Evolutionary conservation across 2,113 vertebrate species (phyloP).

Genomic region (Forbesichthys papilliferus): DNA sequence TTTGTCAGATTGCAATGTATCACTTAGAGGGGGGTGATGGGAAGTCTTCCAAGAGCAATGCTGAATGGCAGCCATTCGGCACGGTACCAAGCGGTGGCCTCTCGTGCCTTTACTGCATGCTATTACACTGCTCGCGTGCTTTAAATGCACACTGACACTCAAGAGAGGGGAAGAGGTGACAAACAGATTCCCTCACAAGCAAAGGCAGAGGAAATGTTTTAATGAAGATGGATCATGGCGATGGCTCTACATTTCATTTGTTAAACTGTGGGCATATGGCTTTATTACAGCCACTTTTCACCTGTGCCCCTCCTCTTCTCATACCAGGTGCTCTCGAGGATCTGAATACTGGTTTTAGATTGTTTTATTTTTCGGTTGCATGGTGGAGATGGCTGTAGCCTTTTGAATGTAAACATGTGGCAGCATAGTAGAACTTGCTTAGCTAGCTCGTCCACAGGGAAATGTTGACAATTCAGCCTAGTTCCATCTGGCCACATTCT

Average conservation of each 20-base stretch:
- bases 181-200: constrained; percentile 75
- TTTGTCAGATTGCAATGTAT: constrained; percentile 80
- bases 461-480: constrained; percentile 74
- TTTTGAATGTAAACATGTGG: constrained; percentile 69
- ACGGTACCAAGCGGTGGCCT: constrained; percentile 66
- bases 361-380: constrained; percentile 27
- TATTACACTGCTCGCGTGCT: constrained; percentile 47
- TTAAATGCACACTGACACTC: constrained; percentile 71
- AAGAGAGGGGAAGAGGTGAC: constrained; percentile 64
- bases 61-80: constrained; percentile 79
- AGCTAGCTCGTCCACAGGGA: constrained; percentile 71
- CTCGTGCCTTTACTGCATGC: constrained; percentile 58
- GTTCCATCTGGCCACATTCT: constrained; percentile 71
- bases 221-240: constrained; percentile 82
- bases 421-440: constrained; percentile 68
- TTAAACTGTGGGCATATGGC: constrained; percentile 80
- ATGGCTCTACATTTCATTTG: constrained; percentile 82
- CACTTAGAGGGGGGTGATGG: constrained; percentile 75
- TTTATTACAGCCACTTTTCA: constrained; percentile 81
- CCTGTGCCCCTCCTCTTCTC: constrained; percentile 60
- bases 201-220: constrained; percentile 77
- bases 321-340: constrained; percentile 54
- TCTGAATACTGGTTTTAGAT: constrained; percentile 54
- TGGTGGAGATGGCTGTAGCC: constrained; percentile 43
- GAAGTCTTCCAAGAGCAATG: constrained; percentile 75